Evolutionary conservation across 2,888 invertebrate genomes (phyloP).

Genomic region (Tipula vernalis): DNA sequence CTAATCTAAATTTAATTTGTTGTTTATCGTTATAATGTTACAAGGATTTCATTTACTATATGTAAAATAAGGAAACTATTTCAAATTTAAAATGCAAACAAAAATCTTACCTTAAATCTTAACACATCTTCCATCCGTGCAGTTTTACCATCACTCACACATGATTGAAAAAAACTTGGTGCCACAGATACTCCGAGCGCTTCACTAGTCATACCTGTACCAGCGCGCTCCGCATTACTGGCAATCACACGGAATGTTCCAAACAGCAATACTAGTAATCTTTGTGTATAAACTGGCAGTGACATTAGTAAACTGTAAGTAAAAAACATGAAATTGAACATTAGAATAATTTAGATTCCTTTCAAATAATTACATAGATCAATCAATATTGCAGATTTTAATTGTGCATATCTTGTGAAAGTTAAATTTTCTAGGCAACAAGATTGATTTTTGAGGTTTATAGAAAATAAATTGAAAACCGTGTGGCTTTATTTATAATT

Average conservation of each 20-base stretch:
- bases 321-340: background rate
- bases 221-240: constrained; percentile 77
- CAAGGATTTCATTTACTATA: background rate
- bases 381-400: too few species aligned
- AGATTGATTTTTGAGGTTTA: too few species aligned
- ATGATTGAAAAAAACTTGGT: constrained; percentile 91
- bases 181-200: constrained; percentile 91
- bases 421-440: too few species aligned
- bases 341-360: too few species aligned
- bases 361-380: too few species aligned
- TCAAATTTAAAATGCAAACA: background rate
- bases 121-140: constrained; percentile 93
- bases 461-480: too few species aligned
- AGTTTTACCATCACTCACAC: constrained; percentile 88
- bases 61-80: background rate
- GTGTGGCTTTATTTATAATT: too few species aligned
- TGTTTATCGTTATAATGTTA: background rate
- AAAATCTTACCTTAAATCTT: constrained; percentile 67
- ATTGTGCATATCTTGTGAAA: too few species aligned
- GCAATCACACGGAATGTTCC: constrained; percentile 95
- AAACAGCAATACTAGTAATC: constrained; percentile 85
- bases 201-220: constrained; percentile 90
- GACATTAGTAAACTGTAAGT: constrained; percentile 68
- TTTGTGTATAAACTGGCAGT: constrained; percentile 81
- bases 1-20: background rate